phyloP scores from a whole-genome alignment of 2,888 invertebrate species.

The Melinopterus prodromus region DNA sequence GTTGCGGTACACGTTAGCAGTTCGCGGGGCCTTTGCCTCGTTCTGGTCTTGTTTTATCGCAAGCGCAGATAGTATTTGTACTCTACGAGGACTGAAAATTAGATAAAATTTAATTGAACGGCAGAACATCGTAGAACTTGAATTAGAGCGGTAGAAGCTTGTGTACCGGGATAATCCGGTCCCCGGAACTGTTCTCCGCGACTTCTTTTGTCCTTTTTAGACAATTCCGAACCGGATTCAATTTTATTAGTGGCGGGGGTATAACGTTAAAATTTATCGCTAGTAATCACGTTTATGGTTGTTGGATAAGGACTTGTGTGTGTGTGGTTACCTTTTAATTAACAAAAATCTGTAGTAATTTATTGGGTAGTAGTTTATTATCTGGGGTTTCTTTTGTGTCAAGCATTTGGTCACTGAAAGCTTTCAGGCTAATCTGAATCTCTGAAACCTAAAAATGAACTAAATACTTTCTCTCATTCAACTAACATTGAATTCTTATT shows the following conservation, averaged over 20 bases:
- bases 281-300: background rate
- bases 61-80: background rate
- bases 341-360: background rate
- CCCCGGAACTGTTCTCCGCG: background rate
- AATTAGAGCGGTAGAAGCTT: background rate
- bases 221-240: background rate
- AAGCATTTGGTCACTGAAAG: too few species aligned
- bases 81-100: background rate
- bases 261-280: background rate
- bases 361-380: background rate
- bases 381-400: background rate
- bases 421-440: too few species aligned
- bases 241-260: background rate
- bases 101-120: conserved; percentile 4
- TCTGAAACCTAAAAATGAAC: too few species aligned
- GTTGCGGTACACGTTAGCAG: background rate
- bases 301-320: background rate
- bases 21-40: background rate
- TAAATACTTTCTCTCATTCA: too few species aligned
- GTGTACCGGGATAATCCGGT: background rate
- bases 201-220: background rate
- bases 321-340: background rate
- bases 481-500: too few species aligned
- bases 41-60: background rate
- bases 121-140: background rate